Base-by-base conservation (phyloP, 1,140 invertebrate species). In the Meteorus sp. region DNA sequence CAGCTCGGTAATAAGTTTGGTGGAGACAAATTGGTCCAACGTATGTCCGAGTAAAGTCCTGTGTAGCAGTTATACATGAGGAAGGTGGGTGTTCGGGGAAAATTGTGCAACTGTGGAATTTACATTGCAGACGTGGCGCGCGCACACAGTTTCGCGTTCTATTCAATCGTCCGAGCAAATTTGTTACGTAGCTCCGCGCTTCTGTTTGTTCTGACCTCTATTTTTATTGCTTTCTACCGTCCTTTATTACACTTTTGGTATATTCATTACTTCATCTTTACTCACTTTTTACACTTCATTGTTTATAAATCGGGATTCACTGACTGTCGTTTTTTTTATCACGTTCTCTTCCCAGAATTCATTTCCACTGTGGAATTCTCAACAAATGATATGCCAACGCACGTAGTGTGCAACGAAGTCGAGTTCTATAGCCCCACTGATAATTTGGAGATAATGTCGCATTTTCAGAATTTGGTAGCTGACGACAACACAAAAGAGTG, bases 1-100 rank as follows among this genome's bases (percentile, higher is more conserved):
- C 43, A 55, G 52, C 41, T 25, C 59, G 23, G 44, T 60, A 50
- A 60, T 44, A 56, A 60, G 59, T 60, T 56, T 55, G 23, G 7
- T 43, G 31, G 50, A 54, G 54, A 47, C 58, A 54, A 48, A 54
- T 54, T 54, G 58, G 48, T 47, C 23, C 41, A 37, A 45, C 29
- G 58, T 20, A 52, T 31, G 45, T 48, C 45, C 45, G 25, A 29
- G 15, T 9, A 48, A 29, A 29, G 17, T 13, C 15, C 11, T 20
- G 3, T 44, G 41, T 44, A 44, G 41, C 19, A 19, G n/a, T n/a
- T n/a, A n/a, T n/a, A n/a, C n/a, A 20, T 11, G 15, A 44, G 9
- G 15, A 19, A 19, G 20, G 17, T 0, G 15, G 41, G 17, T 8
- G 20, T 44, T 8, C n/a, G 29, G 23, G 47, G 29, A 50, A 33